Evolutionary conservation across 1,140 invertebrate species (phyloP).

Genomic region (Ceratosolen solmsi): DNA sequence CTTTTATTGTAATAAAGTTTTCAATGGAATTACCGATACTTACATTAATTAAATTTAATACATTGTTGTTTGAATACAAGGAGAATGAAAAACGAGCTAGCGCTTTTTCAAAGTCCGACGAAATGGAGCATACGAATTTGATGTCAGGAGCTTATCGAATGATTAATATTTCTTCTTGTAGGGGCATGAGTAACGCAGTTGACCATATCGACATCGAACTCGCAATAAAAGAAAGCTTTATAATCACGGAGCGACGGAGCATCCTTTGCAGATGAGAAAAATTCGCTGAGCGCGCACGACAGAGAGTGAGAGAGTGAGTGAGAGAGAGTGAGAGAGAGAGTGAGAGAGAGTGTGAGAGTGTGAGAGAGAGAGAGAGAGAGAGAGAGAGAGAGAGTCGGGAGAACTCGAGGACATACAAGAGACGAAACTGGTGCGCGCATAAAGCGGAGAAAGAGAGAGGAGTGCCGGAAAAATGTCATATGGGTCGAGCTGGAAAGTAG

Average conservation of each 20-base stretch:
- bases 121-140: neutral
- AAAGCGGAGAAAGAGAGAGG: conserved; percentile 47
- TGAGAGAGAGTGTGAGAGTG: too few species aligned
- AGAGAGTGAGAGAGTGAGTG: neutral
- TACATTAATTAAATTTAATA: neutral
- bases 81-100: neutral
- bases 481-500: conserved; percentile 65
- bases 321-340: neutral
- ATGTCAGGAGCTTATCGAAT: neutral
- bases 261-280: neutral
- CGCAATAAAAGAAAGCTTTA: neutral
- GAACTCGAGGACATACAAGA: neutral
- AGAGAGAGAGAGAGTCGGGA: neutral
- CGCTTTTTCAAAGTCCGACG: neutral
- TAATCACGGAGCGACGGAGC: neutral
- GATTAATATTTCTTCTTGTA: neutral
- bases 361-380: too few species aligned
- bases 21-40: neutral
- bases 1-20: too few species aligned
- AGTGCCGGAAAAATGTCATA: conserved; percentile 61
- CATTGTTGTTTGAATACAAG: neutral
- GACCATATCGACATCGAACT: neutral
- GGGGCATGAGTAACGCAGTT: too few species aligned
- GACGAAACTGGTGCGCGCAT: conserved; percentile 34
- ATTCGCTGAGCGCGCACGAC: too few species aligned